Evolutionary conservation across 2,888 invertebrate genomes (phyloP).

Genomic region (Agrochola circellaris): DNA sequence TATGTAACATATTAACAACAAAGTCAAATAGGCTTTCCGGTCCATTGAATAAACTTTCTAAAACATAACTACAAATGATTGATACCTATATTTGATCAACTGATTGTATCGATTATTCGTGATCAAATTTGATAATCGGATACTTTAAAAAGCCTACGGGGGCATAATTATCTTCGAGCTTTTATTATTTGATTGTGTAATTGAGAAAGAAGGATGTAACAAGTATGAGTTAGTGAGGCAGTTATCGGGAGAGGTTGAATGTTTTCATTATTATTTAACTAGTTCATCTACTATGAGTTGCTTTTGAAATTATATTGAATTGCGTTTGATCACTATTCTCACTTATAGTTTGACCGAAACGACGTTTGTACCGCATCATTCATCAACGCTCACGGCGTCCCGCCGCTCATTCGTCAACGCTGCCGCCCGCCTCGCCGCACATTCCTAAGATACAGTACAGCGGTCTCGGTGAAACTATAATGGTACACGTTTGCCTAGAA

Average conservation of each 20-base stretch:
- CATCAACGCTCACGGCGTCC: too few relatives aligned
- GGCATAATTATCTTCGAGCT: slow-evolving; percentile 23
- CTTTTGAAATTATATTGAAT: not conserved
- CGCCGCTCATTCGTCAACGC: too few relatives aligned
- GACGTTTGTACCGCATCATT: too few relatives aligned
- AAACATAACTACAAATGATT: slow-evolving; percentile 57
- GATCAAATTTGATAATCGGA: slow-evolving; percentile 57
- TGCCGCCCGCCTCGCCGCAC: too few relatives aligned
- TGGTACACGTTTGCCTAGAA: too few relatives aligned
- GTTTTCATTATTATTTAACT: not conserved
- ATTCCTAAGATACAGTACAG: too few relatives aligned
- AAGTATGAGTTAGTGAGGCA: slow-evolving; percentile 24
- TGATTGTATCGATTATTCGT: slow-evolving; percentile 55
- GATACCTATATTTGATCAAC: slow-evolving; percentile 28
- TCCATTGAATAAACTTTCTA: slow-evolving; percentile 63
- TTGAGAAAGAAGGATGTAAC: slow-evolving; percentile 1
- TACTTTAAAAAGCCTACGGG: slow-evolving; percentile 45
- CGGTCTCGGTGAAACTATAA: too few relatives aligned
- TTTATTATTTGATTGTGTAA: slow-evolving; percentile 50
- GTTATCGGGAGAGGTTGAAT: not conserved
- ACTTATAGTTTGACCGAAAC: too few relatives aligned
- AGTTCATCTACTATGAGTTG: not conserved
- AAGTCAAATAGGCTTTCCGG: slow-evolving; percentile 18
- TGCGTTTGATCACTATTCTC: too few relatives aligned
- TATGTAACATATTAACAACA: not conserved